A percentile compares a stretch with the other conserved stretches of the same genome.
Evolutionary conservation across 2,888 invertebrate genomes (phyloP).

Genomic region (Lasioglossum villosulum): DNA sequence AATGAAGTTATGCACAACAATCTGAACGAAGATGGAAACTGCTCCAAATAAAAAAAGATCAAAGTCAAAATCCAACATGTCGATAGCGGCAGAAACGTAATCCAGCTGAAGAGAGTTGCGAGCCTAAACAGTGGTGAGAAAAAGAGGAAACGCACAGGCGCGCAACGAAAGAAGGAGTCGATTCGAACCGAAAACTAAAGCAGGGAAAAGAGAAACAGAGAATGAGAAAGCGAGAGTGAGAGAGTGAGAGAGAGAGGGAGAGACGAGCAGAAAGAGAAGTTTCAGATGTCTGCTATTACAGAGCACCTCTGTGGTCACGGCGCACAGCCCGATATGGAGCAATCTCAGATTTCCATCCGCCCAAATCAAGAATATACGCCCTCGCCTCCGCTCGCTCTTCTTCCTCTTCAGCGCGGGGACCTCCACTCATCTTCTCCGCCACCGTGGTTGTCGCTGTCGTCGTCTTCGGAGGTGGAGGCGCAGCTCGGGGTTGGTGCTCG

Average conservation of each 20-base stretch:
- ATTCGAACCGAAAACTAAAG: neutral
- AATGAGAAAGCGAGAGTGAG: conserved; percentile 28
- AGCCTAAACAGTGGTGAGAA: neutral
- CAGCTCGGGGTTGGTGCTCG: conserved; percentile 73
- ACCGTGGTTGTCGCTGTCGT: conserved; percentile 27
- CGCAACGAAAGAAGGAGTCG: conserved; percentile 18
- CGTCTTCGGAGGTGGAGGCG: conserved; percentile 65
- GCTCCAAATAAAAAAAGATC: neutral
- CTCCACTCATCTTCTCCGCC: conserved; percentile 47
- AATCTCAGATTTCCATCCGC: conserved; percentile 89
- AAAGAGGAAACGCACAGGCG: neutral
- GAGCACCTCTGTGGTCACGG: conserved; percentile 80
- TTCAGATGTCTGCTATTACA: conserved; percentile 79
- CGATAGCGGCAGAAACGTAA: conserved; percentile 21
- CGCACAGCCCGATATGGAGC: conserved; percentile 88
- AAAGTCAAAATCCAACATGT: neutral
- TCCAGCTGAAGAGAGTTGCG: conserved; percentile 13
- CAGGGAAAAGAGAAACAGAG: too few species aligned
- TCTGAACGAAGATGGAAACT: neutral
- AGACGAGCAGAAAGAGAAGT: conserved; percentile 35
- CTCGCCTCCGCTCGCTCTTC: conserved; percentile 78
- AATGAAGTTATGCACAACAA: neutral
- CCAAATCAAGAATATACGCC: conserved; percentile 88
- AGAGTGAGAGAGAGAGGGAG: conserved; percentile 15
- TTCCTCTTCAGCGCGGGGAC: conserved; percentile 51